Evolutionary conservation across 2,113 vertebrate species (phyloP).

Genomic region (Trematocara unimaculatum): DNA sequence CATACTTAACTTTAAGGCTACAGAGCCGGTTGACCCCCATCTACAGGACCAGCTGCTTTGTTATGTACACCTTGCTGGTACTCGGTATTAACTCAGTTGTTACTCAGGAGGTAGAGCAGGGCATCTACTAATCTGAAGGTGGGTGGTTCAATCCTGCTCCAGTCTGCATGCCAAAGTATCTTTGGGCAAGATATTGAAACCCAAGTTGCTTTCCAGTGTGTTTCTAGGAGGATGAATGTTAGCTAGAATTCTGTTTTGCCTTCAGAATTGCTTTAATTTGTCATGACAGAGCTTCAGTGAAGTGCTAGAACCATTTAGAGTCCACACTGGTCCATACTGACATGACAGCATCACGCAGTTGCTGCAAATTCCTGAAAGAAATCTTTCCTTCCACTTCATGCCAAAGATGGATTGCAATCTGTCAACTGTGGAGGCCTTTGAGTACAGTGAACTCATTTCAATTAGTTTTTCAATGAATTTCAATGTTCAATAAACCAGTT

Average conservation of each 20-base stretch:
- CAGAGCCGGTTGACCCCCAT: not conserved
- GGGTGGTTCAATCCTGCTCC: not conserved
- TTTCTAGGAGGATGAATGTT: not conserved
- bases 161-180: not conserved
- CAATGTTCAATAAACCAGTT: not conserved
- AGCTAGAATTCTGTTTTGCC: not conserved
- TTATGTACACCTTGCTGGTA: not conserved
- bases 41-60: not conserved
- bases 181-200: not conserved
- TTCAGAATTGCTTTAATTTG: not conserved
- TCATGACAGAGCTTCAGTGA: not conserved
- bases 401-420: not conserved
- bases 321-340: not conserved
- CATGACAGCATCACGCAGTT: not conserved
- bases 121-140: not conserved
- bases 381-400: not conserved
- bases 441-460: not conserved
- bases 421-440: not conserved
- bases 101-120: not conserved
- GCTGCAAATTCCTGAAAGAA: not conserved
- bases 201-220: not conserved
- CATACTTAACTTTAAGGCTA: not conserved
- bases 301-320: not conserved
- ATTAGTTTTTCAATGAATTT: no score
- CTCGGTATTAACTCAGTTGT: not conserved